These are phyloP conservation scores for Drosophila truncata DNA, from an alignment of 1,140 invertebrate genomes.

Conservation along the genomic window DNA sequence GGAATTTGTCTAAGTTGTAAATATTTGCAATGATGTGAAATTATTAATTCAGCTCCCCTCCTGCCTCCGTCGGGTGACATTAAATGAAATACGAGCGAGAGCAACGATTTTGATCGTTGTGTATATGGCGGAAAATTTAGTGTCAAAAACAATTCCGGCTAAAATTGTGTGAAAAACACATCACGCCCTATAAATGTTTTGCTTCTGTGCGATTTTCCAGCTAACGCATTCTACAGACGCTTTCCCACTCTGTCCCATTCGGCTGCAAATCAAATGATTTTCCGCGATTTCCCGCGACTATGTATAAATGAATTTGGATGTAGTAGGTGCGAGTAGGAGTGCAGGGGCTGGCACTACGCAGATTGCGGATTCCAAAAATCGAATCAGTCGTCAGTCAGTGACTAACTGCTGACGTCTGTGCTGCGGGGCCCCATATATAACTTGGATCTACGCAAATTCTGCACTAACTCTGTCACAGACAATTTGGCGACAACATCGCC, in stretches of 20 bases:
- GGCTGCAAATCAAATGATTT: slow-evolving; percentile 62
- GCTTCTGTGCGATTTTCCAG: slow-evolving; percentile 38
- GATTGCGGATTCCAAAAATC: slow-evolving; percentile 55
- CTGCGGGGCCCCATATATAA: slow-evolving; percentile 39
- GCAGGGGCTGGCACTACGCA: slow-evolving; percentile 48
- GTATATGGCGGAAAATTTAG: slow-evolving; percentile 14
- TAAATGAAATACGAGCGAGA: slow-evolving; percentile 38
- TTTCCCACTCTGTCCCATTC: slow-evolving; percentile 37
- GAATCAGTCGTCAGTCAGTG: slow-evolving; percentile 49
- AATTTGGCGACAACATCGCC: slow-evolving; percentile 68
- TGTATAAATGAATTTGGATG: slow-evolving; percentile 39
- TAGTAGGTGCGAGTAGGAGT: slow-evolving; percentile 25
- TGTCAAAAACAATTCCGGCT: slow-evolving; percentile 43
- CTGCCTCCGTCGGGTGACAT: slow-evolving; percentile 41
- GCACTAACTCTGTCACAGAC: slow-evolving; percentile 76
- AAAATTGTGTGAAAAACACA: slow-evolving; percentile 51
- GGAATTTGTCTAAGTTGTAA: slow-evolving; percentile 59
- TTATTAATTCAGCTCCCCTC: slow-evolving; percentile 21
- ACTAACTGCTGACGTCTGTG: slow-evolving; percentile 66
- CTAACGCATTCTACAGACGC: slow-evolving; percentile 32
- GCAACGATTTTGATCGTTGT: slow-evolving; percentile 15
- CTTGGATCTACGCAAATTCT: slow-evolving; percentile 65
- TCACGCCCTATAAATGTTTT: slow-evolving; percentile 71
- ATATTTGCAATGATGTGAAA: slow-evolving; percentile 54
- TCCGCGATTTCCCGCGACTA: slow-evolving; percentile 35